Evolutionary conservation across 35 echinoderm and acorn worm species (phyloP), one percentile per base, ranked within the genome.

Genomic region (Heliocidaris erythrogramma): DNA sequence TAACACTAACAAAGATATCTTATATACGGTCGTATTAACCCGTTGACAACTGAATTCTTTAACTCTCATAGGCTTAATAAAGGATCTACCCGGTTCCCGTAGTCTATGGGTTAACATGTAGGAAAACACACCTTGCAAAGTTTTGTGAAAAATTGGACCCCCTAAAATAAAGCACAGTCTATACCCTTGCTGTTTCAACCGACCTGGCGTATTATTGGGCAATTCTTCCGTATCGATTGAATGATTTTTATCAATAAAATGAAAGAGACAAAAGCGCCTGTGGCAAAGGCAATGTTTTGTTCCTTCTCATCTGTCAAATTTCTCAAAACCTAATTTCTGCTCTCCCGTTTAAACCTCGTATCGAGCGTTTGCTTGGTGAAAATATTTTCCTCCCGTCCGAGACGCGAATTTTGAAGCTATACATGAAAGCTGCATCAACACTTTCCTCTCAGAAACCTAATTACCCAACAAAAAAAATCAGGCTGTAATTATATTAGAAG

Each of bases 401-500:
- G 65, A 78, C 65, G 65, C 17, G 65, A 78, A 48, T 89, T 89
- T 89, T 7, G 29, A 89, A 16, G 91, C 31, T 92, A 49, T 92
- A 92, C 91, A 48, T 30, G 47, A 29, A 30, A 30, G 91, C 91
- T 92, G 91, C 29, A 30, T 92, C 91, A 92, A 92, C 91, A 92
- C 49, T 59, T 92, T n/a, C 49, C 27, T 32, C 91, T 30, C 47
- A 48, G 48, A 92, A 92, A 92, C 91, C 91, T 92, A 92, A 92
- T 92, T 92, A 92, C 49, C 48, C 49, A 30, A 48, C 91, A 30
- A 92, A 48, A 92, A 48, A 89, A 92, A 92, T 92, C 91, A 92
- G 91, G 48, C 16, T 92, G 47, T 92, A 92, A 92, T 92, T 92
- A 52, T 42, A 92, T 92, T 92, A 56, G 47, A 59, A 52, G 1